Base-by-base conservation (phyloP, 2,113 vertebrate species). In the Pygoscelis antarcticus region DNA sequence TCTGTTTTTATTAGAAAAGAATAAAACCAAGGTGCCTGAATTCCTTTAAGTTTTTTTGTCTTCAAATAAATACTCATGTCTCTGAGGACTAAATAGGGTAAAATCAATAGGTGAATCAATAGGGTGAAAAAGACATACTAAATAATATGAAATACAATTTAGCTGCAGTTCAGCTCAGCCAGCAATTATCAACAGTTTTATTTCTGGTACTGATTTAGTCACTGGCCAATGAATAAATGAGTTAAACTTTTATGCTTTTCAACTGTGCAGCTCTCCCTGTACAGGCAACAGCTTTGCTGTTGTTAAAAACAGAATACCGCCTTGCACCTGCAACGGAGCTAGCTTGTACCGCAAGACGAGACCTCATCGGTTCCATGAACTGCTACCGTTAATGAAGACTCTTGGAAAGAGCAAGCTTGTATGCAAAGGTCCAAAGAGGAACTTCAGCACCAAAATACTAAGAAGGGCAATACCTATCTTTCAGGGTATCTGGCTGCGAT, bases 211-310 rank as follows among this genome's bases (percentile, higher is more conserved):
- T 4, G 36, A 42, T n/a, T 22, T 7, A 40, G 8, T 3, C 13
- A 8, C 32, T 4, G 30, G 12, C 12, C 13, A 44, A 52, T 11
- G 16, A 46, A 47, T 34, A 84, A 77, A 18, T 0, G 2, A 40
- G 5, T 62, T 36, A 14, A 70, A 11, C 10, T 62, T 55, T 13
- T 2, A 42, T 42, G 61, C 6, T 71, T 32, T 58, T 34, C 20
- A 46, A 1, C 36, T 3, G 0, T 0, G 15, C 1, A 61, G 22
- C 40, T 42, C 11, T 16, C 4, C 25, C 15, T 5, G 4, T 4
- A 57, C 70, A 46, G 51, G 20, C 19, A 79, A n/a, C 26, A 52
- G 66, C 2, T 14, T 16, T 21, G 16, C 13, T 54, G 62, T 0
- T 14, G 21, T 19, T 18, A 46, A 46, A 52, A 61, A 23, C 11